phyloP scores from a whole-genome alignment of 2,113 vertebrate genomes.

The Anhinga rufa region DNA sequence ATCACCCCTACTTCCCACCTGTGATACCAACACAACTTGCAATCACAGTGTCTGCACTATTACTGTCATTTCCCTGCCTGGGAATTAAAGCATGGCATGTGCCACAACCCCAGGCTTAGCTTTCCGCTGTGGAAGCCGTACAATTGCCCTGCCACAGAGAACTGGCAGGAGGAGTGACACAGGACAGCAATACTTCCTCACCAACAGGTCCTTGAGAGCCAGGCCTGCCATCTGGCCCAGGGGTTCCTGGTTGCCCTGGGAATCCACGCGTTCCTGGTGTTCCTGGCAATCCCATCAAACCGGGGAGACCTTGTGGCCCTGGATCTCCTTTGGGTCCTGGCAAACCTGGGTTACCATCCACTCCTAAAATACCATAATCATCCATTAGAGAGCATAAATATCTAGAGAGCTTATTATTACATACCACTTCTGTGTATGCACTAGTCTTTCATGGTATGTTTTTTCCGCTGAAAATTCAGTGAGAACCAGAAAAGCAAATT shows the following conservation, averaged over 20 bases:
- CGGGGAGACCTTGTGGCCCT: conserved; percentile 74
- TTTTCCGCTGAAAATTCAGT: background rate
- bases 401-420: background rate
- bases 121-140: background rate
- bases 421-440: background rate
- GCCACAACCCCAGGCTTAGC: background rate
- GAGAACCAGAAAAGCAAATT: background rate
- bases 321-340: conserved; percentile 81
- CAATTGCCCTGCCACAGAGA: background rate
- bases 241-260: conserved; percentile 78
- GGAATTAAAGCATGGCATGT: background rate
- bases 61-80: background rate
- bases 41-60: background rate
- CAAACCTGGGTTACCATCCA: conserved; percentile 82
- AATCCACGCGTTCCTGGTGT: conserved; percentile 73
- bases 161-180: background rate
- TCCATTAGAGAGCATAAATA: background rate
- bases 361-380: conserved; percentile 65
- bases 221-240: conserved; percentile 55
- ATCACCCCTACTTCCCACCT: background rate
- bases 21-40: background rate
- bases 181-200: background rate
- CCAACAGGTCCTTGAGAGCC: conserved; percentile 66
- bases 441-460: background rate
- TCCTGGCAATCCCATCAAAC: conserved; percentile 67